Percentiles rank a stretch among this genome's conserved stretches.
These are phyloP conservation scores for Scaptomyza caliginosa DNA, from an alignment of 2,888 invertebrate species.

Conservation along the genomic window DNA sequence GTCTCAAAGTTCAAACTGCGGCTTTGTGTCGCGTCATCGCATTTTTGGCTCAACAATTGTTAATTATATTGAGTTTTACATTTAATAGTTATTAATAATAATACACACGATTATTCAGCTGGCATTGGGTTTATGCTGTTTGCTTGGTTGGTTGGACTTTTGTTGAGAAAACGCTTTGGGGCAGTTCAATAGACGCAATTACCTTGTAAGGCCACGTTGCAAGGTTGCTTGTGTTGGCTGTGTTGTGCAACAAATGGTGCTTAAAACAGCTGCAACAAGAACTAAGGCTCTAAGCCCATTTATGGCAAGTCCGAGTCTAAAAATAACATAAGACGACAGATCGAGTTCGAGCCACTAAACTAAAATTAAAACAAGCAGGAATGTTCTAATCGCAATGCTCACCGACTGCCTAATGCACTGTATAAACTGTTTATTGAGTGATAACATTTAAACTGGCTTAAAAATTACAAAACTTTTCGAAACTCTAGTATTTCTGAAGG, in stretches of 20 bases:
- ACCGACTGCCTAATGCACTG: neutral
- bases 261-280: conserved; percentile 37
- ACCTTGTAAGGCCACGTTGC: conserved; percentile 51
- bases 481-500: too few species aligned
- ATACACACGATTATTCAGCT: conserved; percentile 13
- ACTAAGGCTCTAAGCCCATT: conserved; percentile 54
- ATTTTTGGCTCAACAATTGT: conserved; percentile 22
- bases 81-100: conserved; percentile 29
- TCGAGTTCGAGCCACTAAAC: conserved; percentile 19
- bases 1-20: conserved; percentile 44
- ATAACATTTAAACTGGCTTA: too few species aligned
- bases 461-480: too few species aligned
- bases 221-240: conserved; percentile 36
- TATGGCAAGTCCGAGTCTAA: conserved; percentile 49
- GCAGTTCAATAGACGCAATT: conserved; percentile 49
- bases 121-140: conserved; percentile 23
- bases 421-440: neutral
- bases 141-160: conserved; percentile 3
- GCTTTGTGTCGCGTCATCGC: conserved; percentile 25
- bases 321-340: conserved; percentile 28
- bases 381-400: too few species aligned
- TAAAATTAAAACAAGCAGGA: conserved; percentile 1
- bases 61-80: conserved; percentile 31
- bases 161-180: conserved; percentile 28
- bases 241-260: conserved; percentile 42